These are phyloP conservation scores for Epinephelus cyanopodus DNA, from an alignment of 2,113 vertebrate species.

Conservation along the genomic window DNA sequence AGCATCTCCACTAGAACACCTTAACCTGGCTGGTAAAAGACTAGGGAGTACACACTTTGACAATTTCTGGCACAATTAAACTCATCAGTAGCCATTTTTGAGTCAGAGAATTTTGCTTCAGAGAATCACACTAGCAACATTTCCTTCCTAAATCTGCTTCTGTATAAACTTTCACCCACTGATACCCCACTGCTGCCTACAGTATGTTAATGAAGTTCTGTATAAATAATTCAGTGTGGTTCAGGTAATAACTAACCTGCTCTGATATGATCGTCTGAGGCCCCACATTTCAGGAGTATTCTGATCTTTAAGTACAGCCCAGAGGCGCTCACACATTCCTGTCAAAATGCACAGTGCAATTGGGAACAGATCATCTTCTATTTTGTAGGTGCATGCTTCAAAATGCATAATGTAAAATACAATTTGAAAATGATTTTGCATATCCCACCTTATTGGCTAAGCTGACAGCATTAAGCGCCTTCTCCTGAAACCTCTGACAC, in stretches of 20 bases:
- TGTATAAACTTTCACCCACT: background rate
- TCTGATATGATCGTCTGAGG: conserved; percentile 84
- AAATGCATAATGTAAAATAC: conserved; percentile 10
- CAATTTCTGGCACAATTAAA: background rate
- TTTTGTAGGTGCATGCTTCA: background rate
- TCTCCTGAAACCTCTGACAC: conserved; percentile 83
- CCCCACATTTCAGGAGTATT: conserved; percentile 87
- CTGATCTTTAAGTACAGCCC: conserved; percentile 91
- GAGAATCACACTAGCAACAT: conserved; percentile 4
- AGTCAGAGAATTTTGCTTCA: background rate
- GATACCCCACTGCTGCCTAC: conserved; percentile 8
- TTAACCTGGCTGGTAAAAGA: conserved; percentile 3
- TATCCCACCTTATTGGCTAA: conserved; percentile 91
- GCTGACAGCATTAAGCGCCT: conserved; percentile 86
- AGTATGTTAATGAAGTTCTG: conserved; percentile 28
- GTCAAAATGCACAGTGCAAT: conserved; percentile 34
- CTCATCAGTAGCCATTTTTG: background rate
- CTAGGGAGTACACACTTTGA: background rate
- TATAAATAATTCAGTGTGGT: conserved; percentile 31
- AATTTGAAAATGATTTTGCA: conserved; percentile 6
- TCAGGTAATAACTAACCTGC: conserved; percentile 83
- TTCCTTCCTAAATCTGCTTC: background rate
- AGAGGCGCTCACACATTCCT: conserved; percentile 87
- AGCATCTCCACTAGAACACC: background rate
- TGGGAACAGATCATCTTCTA: background rate